Base-by-base conservation (phyloP, 2,113 vertebrate species). In the Delphinus delphis region DNA sequence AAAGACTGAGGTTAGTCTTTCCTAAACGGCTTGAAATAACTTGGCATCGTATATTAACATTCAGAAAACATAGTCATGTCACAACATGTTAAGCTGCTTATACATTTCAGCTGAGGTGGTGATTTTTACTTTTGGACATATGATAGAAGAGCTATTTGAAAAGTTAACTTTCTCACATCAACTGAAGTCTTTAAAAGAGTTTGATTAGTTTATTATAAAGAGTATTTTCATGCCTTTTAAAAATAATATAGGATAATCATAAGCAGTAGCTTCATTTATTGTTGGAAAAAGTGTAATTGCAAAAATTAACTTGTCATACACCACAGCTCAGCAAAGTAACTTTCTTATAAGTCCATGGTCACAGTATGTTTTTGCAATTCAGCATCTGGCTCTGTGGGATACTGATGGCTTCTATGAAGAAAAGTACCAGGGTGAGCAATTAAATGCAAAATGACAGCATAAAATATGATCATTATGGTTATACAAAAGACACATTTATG, bases 401-500 rank as follows among this genome's bases (percentile, higher is more conserved):
- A 98, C 99, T 99, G 99, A 99, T 99, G 98, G 99, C 99, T 99
- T 99, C 99, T 99, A 97, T 98, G 99, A 99, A 98, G 99, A 98
- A 98, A 99, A 99, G 98, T 98, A 98, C 98, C 98, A 98, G 98
- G 98, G 98, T 98, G 98, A 99, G 99, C 99, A 99, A 99, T 99
- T 99, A 99, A 99, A 99, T 99, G 99, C 98, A 99, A 98, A 98
- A 97, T 99, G 99, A 99, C 99, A 99, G 99, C 98, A 98, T 98
- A 98, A 99, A 99, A 99, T 99, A 99, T 99, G 99, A 99, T 99
- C 99, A 99, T 99, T 99, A 99, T 98, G 97, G 98, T 99, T 99
- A 98, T 98, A 99, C 98, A 99, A 99, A 99, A 99, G 99, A 98
- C 98, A 99, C 99, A 99, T 99, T 99, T 99, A 99, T 99, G 99